phyloP scores from a whole-genome alignment of 1,140 invertebrate species.

The Ceratina calcarata region DNA sequence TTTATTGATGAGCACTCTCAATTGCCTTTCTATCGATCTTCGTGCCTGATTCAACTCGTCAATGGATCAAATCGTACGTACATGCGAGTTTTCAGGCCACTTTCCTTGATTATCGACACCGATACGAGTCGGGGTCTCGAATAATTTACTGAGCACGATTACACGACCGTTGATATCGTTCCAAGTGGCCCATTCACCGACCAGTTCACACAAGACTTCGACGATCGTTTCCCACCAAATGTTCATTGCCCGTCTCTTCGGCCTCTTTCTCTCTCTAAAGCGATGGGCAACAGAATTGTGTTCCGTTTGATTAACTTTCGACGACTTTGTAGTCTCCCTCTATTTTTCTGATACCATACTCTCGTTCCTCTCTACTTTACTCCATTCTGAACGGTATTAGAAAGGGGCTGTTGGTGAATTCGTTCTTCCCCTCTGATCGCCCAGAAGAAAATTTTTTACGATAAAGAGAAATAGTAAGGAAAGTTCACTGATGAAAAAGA shows the following conservation, averaged over 20 bases:
- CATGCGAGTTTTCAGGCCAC: background rate
- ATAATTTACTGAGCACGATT: slow-evolving; percentile 23
- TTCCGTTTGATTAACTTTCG: slow-evolving; percentile 30
- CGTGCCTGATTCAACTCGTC: background rate
- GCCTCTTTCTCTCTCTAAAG: background rate
- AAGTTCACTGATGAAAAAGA: background rate
- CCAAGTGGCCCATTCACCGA: background rate
- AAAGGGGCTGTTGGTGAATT: too few species aligned
- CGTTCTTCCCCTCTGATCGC: background rate
- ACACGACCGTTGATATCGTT: background rate
- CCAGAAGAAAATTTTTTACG: background rate
- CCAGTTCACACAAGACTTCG: background rate
- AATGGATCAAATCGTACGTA: background rate
- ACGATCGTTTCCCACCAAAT: background rate
- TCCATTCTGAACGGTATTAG: too few species aligned
- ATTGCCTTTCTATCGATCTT: background rate
- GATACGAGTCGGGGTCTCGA: background rate
- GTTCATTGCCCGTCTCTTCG: slow-evolving; percentile 9
- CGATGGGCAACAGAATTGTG: background rate
- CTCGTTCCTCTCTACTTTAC: background rate
- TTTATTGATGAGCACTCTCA: too few species aligned
- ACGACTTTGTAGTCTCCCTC: background rate
- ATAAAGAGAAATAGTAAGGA: background rate
- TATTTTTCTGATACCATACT: background rate
- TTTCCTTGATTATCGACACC: slow-evolving; percentile 9